Conservation (phyloP, 2,113 vertebrate genomes). For the Phylloscopus whistleri region DNA sequence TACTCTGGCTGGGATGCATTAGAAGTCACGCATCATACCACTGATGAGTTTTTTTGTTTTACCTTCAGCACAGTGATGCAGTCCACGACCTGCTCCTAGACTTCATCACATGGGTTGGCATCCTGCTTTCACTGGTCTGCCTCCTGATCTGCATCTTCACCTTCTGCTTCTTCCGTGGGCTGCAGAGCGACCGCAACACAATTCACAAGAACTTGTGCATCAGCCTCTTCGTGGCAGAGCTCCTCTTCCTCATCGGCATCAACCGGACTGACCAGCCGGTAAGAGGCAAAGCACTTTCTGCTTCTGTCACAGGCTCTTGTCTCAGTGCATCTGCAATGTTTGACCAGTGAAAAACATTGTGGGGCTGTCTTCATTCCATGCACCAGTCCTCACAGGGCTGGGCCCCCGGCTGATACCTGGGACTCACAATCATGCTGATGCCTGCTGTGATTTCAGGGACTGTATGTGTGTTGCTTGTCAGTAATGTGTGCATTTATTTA, state of each 20-base stretch:
- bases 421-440: background rate
- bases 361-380: background rate
- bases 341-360: background rate
- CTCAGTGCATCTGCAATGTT: background rate
- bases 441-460: background rate
- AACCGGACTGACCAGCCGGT: conserved; percentile 95
- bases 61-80: conserved; percentile 83
- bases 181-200: conserved; percentile 97
- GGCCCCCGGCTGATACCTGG: background rate
- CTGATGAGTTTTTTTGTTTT: background rate
- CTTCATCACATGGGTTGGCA: conserved; percentile 98
- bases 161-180: conserved; percentile 98
- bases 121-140: conserved; percentile 96
- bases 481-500: background rate
- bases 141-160: conserved; percentile 99
- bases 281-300: conserved; percentile 51
- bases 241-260: conserved; percentile 96
- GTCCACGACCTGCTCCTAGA: conserved; percentile 94
- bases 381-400: background rate
- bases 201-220: conserved; percentile 98
- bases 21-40: background rate
- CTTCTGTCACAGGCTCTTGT: background rate
- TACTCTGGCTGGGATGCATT: background rate
- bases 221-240: conserved; percentile 94
- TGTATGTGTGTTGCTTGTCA: background rate